phyloP scores from a whole-genome alignment of 2,797 vertebrate genomes.

The Microctenopoma stevenorrisi region DNA sequence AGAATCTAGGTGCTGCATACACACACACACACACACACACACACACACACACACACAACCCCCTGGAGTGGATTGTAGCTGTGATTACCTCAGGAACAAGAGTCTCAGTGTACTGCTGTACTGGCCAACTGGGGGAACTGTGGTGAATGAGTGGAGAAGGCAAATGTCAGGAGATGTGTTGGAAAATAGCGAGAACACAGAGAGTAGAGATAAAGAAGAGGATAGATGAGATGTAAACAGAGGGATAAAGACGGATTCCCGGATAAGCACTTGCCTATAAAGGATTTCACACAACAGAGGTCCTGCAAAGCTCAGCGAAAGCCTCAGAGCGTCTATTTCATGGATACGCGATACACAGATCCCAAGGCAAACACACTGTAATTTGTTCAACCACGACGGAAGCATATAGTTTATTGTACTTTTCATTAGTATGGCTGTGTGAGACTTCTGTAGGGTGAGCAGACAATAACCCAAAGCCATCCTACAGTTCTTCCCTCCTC shows the following conservation, averaged over 20 bases:
- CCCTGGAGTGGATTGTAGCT: neutral
- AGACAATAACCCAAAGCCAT: neutral
- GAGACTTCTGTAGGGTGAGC: neutral
- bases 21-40: neutral
- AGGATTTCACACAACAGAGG: conserved; percentile 20
- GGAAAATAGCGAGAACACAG: conserved; percentile 16
- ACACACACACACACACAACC: neutral
- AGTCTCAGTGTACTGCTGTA: neutral
- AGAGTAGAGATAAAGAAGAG: conserved; percentile 10
- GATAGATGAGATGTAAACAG: conserved; percentile 17
- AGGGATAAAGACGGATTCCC: conserved; percentile 3
- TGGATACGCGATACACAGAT: neutral
- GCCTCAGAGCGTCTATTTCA: neutral
- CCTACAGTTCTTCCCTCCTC: neutral
- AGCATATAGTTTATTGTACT: neutral
- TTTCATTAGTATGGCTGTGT: neutral
- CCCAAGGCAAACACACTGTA: neutral
- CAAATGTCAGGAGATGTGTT: conserved; percentile 7
- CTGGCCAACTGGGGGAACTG: neutral
- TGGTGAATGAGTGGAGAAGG: neutral
- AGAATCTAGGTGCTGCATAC: neutral
- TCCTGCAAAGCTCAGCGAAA: conserved; percentile 15
- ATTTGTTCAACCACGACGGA: neutral
- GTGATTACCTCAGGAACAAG: conserved; percentile 28
- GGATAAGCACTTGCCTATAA: conserved; percentile 21